A percentile compares a stretch with the other conserved stretches of the same genome.
Evolutionary conservation across 2,888 invertebrate genomes (phyloP).

Genomic region (Heliconius sara): DNA sequence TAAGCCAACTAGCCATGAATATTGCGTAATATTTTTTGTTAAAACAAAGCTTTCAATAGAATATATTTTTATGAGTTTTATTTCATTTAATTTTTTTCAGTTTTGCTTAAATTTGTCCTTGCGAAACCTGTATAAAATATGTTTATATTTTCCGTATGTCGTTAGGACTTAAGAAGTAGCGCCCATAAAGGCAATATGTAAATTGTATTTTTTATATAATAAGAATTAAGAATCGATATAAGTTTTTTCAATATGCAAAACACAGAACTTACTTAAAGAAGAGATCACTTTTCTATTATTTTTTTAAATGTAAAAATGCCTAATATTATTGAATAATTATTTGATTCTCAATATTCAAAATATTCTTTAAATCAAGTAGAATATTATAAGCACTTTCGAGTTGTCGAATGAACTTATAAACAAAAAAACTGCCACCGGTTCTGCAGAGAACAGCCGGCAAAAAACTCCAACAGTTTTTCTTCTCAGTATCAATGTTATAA

Average conservation of each 20-base stretch:
- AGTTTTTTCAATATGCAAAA: not conserved
- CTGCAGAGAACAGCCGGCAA: too few relatives aligned
- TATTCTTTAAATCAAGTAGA: too few relatives aligned
- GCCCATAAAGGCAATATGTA: not conserved
- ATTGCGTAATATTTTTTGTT: slow-evolving; percentile 6
- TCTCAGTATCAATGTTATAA: too few relatives aligned
- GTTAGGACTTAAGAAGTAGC: not conserved
- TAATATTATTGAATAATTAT: too few relatives aligned
- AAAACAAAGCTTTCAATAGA: not conserved
- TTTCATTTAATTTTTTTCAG: not conserved
- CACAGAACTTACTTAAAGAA: not conserved
- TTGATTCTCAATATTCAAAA: too few relatives aligned
- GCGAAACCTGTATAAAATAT: not conserved
- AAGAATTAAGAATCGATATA: not conserved
- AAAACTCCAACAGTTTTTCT: too few relatives aligned
- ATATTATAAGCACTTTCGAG: too few relatives aligned
- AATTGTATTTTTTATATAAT: not conserved
- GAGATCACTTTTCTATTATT: not conserved
- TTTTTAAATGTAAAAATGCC: too few relatives aligned
- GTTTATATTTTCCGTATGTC: not conserved
- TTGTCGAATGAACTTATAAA: too few relatives aligned
- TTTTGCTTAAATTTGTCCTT: not conserved
- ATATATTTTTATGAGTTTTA: not conserved
- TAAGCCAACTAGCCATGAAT: not conserved
- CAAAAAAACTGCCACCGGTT: too few relatives aligned